These are phyloP conservation scores for Styela clava DNA, from an alignment of 23 tunicate species.

Conservation along the genomic window DNA sequence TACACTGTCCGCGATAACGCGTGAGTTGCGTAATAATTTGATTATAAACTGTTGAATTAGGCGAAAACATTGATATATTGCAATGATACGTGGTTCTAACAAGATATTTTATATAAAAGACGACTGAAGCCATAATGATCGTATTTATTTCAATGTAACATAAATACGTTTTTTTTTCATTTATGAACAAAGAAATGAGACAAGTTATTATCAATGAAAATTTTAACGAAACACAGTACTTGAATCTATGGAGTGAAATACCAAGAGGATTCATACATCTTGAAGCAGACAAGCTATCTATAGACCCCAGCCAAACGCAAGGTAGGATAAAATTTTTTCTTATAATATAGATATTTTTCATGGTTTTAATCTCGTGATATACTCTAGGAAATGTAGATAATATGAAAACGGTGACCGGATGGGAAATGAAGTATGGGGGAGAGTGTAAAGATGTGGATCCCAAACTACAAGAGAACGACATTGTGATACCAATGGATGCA, in stretches of 20 bases:
- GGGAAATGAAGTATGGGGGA: not conserved
- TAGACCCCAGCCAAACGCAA: no score
- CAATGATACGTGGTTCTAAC: no score
- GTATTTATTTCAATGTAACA: not conserved
- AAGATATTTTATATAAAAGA: no score
- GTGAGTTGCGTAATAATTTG: not conserved
- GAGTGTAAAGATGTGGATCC: not conserved
- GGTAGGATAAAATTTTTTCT: no score
- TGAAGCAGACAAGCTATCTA: no score
- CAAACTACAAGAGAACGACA: not conserved
- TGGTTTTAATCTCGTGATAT: no score
- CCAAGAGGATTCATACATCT: not conserved
- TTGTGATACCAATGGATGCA: not conserved
- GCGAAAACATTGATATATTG: no score
- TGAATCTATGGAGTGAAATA: not conserved
- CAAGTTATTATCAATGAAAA: not conserved
- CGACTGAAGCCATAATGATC: no score
- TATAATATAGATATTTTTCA: no score
- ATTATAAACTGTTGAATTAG: no score
- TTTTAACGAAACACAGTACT: not conserved
- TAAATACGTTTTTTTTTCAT: no score
- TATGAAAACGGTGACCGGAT: constrained; percentile 10
- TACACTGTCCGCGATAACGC: not conserved
- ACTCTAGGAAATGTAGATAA: not conserved
- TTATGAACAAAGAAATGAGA: no score